Evolutionary conservation across 2,888 invertebrate species (phyloP).

Genomic region (Pterobdella sp.): DNA sequence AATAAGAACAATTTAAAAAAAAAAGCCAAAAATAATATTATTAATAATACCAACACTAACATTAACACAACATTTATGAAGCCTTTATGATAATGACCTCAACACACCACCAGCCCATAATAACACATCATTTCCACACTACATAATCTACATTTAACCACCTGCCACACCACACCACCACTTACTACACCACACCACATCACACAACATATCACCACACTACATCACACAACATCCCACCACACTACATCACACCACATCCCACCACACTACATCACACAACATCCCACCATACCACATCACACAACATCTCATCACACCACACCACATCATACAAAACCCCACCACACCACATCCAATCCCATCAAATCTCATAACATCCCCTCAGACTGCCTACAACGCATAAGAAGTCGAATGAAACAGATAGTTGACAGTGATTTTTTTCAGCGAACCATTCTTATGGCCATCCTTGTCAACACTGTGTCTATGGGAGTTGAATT

Average conservation of each 20-base stretch:
- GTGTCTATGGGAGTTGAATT: slow-evolving; percentile 98
- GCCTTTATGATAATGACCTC: too few relatives aligned
- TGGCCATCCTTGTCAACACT: slow-evolving; percentile 94
- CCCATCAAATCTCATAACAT: neutral
- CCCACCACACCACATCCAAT: neutral
- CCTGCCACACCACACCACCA: too few relatives aligned
- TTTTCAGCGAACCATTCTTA: slow-evolving; percentile 88
- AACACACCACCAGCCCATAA: too few relatives aligned
- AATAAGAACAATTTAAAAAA: too few relatives aligned
- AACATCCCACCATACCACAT: neutral
- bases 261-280: neutral
- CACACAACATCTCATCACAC: neutral
- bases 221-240: neutral
- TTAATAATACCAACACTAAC: too few relatives aligned
- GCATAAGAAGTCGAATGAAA: slow-evolving; percentile 36
- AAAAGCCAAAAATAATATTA: too few relatives aligned
- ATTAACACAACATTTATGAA: too few relatives aligned
- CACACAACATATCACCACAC: slow-evolving; percentile 3
- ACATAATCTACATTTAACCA: too few relatives aligned
- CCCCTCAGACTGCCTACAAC: neutral
- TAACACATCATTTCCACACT: too few relatives aligned
- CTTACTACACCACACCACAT: too few relatives aligned
- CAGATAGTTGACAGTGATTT: slow-evolving; percentile 73
- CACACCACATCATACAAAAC: neutral
- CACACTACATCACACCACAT: too few relatives aligned